Conservation (phyloP, 2,888 invertebrate genomes). For the Yponomeuta malinellus region DNA sequence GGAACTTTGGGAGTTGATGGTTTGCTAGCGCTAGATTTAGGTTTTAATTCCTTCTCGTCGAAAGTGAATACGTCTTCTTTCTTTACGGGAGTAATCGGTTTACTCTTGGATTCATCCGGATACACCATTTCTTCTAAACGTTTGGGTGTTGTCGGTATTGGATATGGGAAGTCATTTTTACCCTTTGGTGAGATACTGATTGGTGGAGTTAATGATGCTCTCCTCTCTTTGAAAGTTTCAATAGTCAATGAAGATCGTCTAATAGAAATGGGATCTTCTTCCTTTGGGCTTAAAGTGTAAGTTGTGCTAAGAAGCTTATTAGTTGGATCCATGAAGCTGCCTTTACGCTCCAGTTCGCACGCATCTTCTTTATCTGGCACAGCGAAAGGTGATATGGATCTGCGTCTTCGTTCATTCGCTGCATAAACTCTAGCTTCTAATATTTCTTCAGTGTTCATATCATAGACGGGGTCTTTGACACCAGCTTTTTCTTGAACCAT, state of each 20-base stretch:
- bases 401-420: constrained; percentile 61
- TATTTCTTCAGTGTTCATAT: constrained; percentile 61
- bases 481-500: constrained; percentile 56
- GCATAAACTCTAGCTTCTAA: constrained; percentile 61
- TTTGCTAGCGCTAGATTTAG: constrained; percentile 20
- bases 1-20: constrained; percentile 36
- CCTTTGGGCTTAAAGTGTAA: constrained; percentile 59
- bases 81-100: constrained; percentile 41
- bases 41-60: constrained; percentile 33
- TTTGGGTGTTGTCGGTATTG: constrained; percentile 53
- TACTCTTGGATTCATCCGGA: constrained; percentile 41
- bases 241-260: constrained; percentile 52
- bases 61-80: constrained; percentile 49
- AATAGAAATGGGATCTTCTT: constrained; percentile 38
- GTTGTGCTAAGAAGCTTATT: constrained; percentile 66
- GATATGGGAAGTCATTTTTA: constrained; percentile 40
- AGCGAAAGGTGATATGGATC: constrained; percentile 72
- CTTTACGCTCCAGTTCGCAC: constrained; percentile 52
- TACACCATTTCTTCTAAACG: constrained; percentile 53
- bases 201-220: constrained; percentile 42
- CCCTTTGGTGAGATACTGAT: constrained; percentile 50
- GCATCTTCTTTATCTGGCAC: constrained; percentile 59
- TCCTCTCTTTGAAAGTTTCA: constrained; percentile 40
- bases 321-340: constrained; percentile 67
- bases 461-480: constrained; percentile 64